These are phyloP conservation scores for Xyrauchen texanus DNA, from an alignment of 2,113 vertebrate species.

Conservation along the genomic window DNA sequence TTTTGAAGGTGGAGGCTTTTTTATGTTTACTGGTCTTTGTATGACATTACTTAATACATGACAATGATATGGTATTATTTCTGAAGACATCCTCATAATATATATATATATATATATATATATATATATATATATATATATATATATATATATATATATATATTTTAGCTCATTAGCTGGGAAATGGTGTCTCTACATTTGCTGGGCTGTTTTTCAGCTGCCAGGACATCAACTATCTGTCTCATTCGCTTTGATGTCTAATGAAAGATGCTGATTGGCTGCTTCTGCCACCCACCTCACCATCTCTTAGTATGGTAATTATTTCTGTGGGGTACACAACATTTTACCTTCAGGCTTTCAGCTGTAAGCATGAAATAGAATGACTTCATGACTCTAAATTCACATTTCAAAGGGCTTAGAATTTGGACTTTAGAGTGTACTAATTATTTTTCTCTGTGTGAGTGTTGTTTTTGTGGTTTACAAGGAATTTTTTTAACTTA, in stretches of 20 bases:
- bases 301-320: neutral
- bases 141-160: too few species aligned
- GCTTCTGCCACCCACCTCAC: constrained; percentile 2
- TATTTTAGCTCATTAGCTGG: constrained; percentile 76
- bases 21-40: too few species aligned
- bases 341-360: neutral
- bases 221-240: constrained; percentile 74
- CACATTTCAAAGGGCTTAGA: neutral
- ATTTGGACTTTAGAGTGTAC: neutral
- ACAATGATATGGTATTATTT: too few species aligned
- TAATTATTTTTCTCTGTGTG: neutral
- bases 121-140: too few species aligned
- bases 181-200: constrained; percentile 80
- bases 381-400: neutral
- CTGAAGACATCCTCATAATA: too few species aligned
- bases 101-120: too few species aligned
- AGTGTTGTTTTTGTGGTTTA: neutral
- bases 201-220: constrained; percentile 65
- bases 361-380: neutral
- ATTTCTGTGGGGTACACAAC: constrained; percentile 10
- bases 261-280: constrained; percentile 68
- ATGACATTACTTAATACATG: too few species aligned
- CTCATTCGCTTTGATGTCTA: constrained; percentile 75
- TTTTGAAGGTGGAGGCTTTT: too few species aligned
- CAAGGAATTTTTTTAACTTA: too few species aligned